A percentile compares a stretch with the other conserved stretches of the same genome.
Conservation (phyloP, 2,797 vertebrate genomes). For the Catamblyrhynchus diadema region DNA sequence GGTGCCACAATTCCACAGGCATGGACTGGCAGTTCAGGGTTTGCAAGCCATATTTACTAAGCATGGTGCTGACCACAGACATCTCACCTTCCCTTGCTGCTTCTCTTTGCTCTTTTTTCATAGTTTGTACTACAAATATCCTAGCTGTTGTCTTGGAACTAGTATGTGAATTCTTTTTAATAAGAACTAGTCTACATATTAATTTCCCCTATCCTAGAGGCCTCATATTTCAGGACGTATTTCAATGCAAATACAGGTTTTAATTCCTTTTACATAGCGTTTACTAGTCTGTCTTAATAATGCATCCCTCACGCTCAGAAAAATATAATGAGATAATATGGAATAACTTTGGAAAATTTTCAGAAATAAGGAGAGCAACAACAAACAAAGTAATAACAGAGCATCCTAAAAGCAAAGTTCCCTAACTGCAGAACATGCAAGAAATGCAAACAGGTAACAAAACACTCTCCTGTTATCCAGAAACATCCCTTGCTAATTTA, state of each 20-base stretch:
- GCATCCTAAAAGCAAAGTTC: background rate
- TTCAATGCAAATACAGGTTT: background rate
- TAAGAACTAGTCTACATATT: background rate
- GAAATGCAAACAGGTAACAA: background rate
- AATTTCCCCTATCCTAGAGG: background rate
- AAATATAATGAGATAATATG: background rate
- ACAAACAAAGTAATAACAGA: background rate
- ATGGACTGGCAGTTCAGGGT: fast-evolving
- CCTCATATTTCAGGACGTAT: background rate
- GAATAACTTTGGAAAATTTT: background rate
- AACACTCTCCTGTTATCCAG: background rate
- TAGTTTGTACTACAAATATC: background rate
- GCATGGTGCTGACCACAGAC: fast-evolving
- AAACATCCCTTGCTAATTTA: background rate
- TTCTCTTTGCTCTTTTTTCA: background rate
- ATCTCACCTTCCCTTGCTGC: background rate
- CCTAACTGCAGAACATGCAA: background rate
- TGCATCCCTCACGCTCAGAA: background rate
- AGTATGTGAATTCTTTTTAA: background rate
- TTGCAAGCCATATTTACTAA: background rate
- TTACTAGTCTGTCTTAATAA: background rate
- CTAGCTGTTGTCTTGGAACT: background rate
- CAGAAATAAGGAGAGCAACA: background rate
- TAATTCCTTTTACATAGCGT: background rate
- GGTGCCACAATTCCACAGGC: background rate